Conservation (phyloP, 2,113 vertebrate genomes). For the Tympanuchus pallidicinctus region DNA sequence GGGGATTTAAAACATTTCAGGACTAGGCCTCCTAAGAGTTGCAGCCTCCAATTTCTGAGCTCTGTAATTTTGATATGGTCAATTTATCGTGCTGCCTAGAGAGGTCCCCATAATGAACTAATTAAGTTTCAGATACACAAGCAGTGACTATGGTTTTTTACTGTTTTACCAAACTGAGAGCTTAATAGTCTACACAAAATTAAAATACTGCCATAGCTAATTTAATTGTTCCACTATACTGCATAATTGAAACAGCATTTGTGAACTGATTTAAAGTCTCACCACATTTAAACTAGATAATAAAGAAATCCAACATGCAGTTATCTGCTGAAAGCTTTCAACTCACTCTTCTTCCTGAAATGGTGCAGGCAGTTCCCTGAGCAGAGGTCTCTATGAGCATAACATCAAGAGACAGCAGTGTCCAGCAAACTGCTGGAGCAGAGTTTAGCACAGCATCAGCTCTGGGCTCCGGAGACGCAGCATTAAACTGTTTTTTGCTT, state of each 20-base stretch:
- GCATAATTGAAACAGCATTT: neutral
- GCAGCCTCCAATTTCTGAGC: neutral
- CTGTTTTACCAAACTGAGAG: neutral
- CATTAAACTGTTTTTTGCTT: neutral
- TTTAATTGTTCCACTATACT: neutral
- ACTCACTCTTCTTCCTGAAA: conserved; percentile 55
- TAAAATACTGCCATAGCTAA: neutral
- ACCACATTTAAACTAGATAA: neutral
- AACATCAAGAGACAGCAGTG: conserved; percentile 83
- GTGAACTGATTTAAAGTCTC: neutral
- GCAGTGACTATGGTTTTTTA: neutral
- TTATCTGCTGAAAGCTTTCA: neutral
- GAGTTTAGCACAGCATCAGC: conserved; percentile 85
- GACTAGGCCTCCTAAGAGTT: neutral
- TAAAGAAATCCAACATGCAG: neutral
- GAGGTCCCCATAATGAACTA: neutral
- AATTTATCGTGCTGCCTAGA: neutral
- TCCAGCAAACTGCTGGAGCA: conserved; percentile 83
- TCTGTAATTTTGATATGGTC: neutral
- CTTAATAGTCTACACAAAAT: neutral
- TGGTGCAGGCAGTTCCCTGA: conserved; percentile 86
- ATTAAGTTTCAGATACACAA: neutral
- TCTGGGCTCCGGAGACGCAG: conserved; percentile 81
- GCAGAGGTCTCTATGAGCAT: conserved; percentile 83
- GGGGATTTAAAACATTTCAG: neutral